These are phyloP conservation scores for Triplophysa tibetana DNA, from an alignment of 2,113 vertebrate genomes.

Conservation along the genomic window DNA sequence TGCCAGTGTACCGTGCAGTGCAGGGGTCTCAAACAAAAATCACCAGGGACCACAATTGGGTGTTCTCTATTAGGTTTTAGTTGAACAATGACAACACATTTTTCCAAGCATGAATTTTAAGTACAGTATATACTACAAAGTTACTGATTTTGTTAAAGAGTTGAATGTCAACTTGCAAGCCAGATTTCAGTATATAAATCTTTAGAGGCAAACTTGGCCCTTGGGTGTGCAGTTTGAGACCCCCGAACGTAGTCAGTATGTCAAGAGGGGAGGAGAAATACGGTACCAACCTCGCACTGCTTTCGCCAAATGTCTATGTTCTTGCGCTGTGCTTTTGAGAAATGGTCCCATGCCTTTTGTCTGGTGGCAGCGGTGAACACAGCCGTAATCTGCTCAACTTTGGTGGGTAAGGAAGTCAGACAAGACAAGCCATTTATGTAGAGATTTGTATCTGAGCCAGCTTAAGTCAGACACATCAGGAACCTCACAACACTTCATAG, in stretches of 20 bases:
- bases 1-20: conserved; percentile 57
- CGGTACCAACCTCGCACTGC: conserved; percentile 95
- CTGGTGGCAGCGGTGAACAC: conserved; percentile 97
- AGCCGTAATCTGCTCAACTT: conserved; percentile 99
- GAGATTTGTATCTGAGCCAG: conserved; percentile 76
- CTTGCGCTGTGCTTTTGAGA: conserved; percentile 99
- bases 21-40: conserved; percentile 23
- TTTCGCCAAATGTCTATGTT: conserved; percentile 99
- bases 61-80: neutral
- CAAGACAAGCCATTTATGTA: conserved; percentile 99
- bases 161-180: neutral
- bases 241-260: conserved; percentile 68
- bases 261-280: conserved; percentile 77
- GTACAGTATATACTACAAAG: neutral
- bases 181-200: neutral
- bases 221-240: conserved; percentile 20
- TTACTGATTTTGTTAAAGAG: neutral
- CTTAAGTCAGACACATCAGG: conserved; percentile 81
- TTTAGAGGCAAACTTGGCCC: neutral
- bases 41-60: neutral
- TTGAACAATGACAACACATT: conserved; percentile 10
- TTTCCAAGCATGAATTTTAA: neutral
- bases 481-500: conserved; percentile 46
- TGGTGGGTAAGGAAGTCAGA: conserved; percentile 94
- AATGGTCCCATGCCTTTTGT: conserved; percentile 99